phyloP scores from a whole-genome alignment of 2,113 vertebrate genomes.

The Austrofundulus limnaeus region DNA sequence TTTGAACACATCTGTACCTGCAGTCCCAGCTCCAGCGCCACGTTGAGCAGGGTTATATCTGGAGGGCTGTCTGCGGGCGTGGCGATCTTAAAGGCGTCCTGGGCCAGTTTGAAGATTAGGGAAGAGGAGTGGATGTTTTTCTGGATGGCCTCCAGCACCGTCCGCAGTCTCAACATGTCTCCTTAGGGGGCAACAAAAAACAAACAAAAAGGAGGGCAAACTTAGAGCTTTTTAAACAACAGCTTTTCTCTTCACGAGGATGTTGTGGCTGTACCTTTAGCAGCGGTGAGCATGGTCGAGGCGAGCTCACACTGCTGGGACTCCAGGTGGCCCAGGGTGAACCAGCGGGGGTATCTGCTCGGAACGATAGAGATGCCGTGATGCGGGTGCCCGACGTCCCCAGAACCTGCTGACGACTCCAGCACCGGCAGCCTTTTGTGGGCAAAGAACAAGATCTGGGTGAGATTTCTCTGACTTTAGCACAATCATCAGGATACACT shows the following conservation, averaged over 20 bases:
- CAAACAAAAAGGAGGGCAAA: not conserved
- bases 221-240: rapidly evolving
- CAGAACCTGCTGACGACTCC: slow-evolving; percentile 88
- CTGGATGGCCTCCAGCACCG: slow-evolving; percentile 96
- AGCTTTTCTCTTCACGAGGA: not conserved
- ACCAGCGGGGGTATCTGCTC: slow-evolving; percentile 96
- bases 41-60: slow-evolving; percentile 94
- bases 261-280: slow-evolving; percentile 57
- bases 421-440: slow-evolving; percentile 88
- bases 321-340: slow-evolving; percentile 97
- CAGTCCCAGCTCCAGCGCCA: slow-evolving; percentile 93
- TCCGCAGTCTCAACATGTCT: slow-evolving; percentile 92
- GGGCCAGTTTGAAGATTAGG: slow-evolving; percentile 97
- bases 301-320: slow-evolving; percentile 98
- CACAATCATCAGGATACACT: too few species aligned
- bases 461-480: too few species aligned
- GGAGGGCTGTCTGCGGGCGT: slow-evolving; percentile 92
- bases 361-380: slow-evolving; percentile 95
- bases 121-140: slow-evolving; percentile 99
- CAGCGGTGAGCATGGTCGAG: slow-evolving; percentile 96
- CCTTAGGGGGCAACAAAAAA: slow-evolving; percentile 71
- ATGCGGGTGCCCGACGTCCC: slow-evolving; percentile 90
- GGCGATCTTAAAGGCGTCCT: slow-evolving; percentile 98
- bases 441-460: not conserved
- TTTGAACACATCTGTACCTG: slow-evolving; percentile 81